A percentile compares a stretch with the other conserved stretches of the same genome.
These are phyloP conservation scores for Enteromius treurensis DNA, from an alignment of 2,797 vertebrate species.

Conservation along the genomic window DNA sequence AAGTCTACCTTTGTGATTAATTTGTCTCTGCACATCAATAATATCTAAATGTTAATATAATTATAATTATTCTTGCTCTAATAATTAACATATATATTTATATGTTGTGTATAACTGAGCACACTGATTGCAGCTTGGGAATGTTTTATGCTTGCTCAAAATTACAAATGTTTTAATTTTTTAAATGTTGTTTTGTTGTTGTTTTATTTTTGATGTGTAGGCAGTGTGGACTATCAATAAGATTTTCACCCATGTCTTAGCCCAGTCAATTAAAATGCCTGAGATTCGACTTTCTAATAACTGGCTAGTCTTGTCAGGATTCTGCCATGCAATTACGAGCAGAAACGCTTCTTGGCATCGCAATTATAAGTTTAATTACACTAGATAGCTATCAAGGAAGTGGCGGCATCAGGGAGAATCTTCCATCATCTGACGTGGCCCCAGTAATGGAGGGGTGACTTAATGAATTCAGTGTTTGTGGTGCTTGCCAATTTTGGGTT, in stretches of 20 bases:
- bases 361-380: slow-evolving; percentile 76
- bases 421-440: slow-evolving; percentile 61
- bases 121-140: background rate
- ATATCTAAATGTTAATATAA: background rate
- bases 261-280: slow-evolving; percentile 55
- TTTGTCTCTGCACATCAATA: background rate
- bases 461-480: slow-evolving; percentile 72
- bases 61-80: background rate
- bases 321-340: slow-evolving; percentile 63
- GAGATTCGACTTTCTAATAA: slow-evolving; percentile 58
- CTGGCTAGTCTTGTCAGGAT: slow-evolving; percentile 49
- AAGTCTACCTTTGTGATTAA: background rate
- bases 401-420: slow-evolving; percentile 67
- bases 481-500: slow-evolving; percentile 66
- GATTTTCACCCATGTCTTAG: slow-evolving; percentile 30
- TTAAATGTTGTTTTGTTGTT: background rate
- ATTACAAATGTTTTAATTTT: background rate
- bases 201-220: background rate
- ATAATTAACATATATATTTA: background rate
- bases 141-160: background rate
- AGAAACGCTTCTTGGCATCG: slow-evolving; percentile 64
- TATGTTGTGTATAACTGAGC: background rate
- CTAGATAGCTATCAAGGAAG: slow-evolving; percentile 69
- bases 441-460: slow-evolving; percentile 63
- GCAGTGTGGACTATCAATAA: background rate